phyloP scores from a whole-genome alignment of 2,888 invertebrate genomes.

The Oscheius sp. region DNA sequence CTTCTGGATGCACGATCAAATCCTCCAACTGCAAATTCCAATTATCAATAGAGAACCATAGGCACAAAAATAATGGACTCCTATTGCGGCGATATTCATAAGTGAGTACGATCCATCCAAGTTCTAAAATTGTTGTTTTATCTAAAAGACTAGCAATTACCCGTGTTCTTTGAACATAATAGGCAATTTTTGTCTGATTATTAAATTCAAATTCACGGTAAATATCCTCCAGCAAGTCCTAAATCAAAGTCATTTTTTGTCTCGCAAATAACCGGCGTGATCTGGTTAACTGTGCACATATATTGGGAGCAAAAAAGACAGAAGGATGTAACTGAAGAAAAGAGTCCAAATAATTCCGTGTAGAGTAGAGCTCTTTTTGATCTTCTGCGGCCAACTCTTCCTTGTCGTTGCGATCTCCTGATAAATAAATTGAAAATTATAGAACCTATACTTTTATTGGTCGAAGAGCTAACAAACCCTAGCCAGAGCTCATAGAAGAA shows the following conservation, averaged over 20 bases:
- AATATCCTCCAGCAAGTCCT: not conserved
- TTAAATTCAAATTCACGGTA: not conserved
- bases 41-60: constrained; percentile 8
- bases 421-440: not conserved
- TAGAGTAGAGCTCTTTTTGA: too few relatives aligned
- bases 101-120: not conserved
- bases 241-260: not conserved
- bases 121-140: not conserved
- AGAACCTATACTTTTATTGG: too few relatives aligned
- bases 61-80: not conserved
- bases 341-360: too few relatives aligned
- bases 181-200: not conserved
- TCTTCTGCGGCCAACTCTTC: too few relatives aligned
- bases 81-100: not conserved
- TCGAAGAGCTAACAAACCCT: too few relatives aligned
- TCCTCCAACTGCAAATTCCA: constrained; percentile 8
- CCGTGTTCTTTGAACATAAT: not conserved
- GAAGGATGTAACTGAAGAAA: too few relatives aligned
- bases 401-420: too few relatives aligned
- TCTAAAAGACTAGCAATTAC: not conserved
- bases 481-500: too few relatives aligned
- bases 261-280: not conserved
- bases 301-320: constrained; percentile 16
- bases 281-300: not conserved
- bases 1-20: too few relatives aligned